Conservation (phyloP, 2,888 invertebrate genomes). For the Cistogaster globosa region DNA sequence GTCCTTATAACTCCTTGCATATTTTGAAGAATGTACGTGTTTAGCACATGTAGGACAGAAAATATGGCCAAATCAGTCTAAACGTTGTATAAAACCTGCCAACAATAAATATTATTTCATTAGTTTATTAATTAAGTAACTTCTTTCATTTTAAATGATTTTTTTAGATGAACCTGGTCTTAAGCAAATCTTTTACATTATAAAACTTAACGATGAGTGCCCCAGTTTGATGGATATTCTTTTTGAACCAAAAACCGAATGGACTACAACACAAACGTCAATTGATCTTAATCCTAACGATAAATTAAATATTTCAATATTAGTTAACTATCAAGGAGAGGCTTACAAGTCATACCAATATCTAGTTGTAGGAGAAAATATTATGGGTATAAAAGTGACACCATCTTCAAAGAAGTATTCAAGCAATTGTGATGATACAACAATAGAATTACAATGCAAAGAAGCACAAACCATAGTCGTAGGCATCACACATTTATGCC, state of each 20-base stretch:
- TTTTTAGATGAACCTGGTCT: slow-evolving; percentile 76
- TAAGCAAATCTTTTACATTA: slow-evolving; percentile 74
- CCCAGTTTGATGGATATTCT: slow-evolving; percentile 76
- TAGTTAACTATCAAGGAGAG: slow-evolving; percentile 76
- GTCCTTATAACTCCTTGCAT: too few relatives aligned
- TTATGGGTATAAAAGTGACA: slow-evolving; percentile 14
- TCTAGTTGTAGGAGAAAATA: slow-evolving; percentile 45
- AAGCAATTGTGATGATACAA: slow-evolving; percentile 30
- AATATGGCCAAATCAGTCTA: too few relatives aligned
- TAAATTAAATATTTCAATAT: slow-evolving; percentile 74
- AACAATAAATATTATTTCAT: too few relatives aligned
- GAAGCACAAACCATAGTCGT: slow-evolving; percentile 49
- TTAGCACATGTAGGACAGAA: too few relatives aligned
- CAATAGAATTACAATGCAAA: slow-evolving; percentile 28
- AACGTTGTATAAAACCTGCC: too few relatives aligned
- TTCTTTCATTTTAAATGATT: too few relatives aligned
- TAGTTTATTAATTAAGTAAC: too few relatives aligned
- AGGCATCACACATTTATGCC: slow-evolving; percentile 41
- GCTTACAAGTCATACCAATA: slow-evolving; percentile 66
- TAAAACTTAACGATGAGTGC: slow-evolving; percentile 76
- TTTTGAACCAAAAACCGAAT: slow-evolving; percentile 72
- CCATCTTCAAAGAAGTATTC: neutral
- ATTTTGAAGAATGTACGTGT: too few relatives aligned
- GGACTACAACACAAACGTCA: slow-evolving; percentile 73
- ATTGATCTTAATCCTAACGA: slow-evolving; percentile 73